Conservation (phyloP, 2,113 vertebrate species). For the Antidorcas marsupialis region DNA sequence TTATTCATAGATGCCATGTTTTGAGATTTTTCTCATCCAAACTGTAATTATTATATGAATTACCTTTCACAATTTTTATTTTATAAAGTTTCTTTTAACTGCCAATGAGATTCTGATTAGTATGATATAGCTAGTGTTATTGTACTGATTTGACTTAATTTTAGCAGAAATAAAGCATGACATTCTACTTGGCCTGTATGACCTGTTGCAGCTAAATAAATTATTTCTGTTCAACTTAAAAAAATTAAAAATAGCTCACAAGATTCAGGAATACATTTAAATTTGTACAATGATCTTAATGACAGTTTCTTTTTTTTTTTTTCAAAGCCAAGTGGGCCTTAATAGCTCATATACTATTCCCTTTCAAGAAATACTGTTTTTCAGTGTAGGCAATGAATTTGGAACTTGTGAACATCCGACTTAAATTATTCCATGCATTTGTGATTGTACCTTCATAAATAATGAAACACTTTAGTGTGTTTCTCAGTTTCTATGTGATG, state of each 20-base stretch:
- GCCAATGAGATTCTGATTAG: neutral
- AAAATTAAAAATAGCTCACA: slow-evolving; percentile 5
- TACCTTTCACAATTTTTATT: slow-evolving; percentile 1
- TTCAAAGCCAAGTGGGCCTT: neutral
- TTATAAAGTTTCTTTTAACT: neutral
- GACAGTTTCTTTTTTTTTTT: neutral
- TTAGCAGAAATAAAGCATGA: neutral
- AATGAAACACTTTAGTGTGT: neutral
- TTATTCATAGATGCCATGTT: neutral
- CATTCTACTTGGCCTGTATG: neutral
- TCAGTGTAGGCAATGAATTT: neutral
- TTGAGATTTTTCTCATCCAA: neutral
- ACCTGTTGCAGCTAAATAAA: neutral
- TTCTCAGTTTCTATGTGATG: neutral
- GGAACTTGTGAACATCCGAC: neutral
- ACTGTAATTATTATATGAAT: neutral
- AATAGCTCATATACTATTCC: neutral
- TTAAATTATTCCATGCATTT: slow-evolving; percentile 2
- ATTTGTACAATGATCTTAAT: neutral
- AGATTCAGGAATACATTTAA: slow-evolving; percentile 18
- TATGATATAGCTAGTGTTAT: neutral
- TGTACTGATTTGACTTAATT: slow-evolving; percentile 4
- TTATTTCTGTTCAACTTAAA: neutral
- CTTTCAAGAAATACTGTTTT: slow-evolving; percentile 36
- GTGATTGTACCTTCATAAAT: neutral